phyloP scores from a whole-genome alignment of 2,113 vertebrate genomes.

The Scytalopus superciliaris region DNA sequence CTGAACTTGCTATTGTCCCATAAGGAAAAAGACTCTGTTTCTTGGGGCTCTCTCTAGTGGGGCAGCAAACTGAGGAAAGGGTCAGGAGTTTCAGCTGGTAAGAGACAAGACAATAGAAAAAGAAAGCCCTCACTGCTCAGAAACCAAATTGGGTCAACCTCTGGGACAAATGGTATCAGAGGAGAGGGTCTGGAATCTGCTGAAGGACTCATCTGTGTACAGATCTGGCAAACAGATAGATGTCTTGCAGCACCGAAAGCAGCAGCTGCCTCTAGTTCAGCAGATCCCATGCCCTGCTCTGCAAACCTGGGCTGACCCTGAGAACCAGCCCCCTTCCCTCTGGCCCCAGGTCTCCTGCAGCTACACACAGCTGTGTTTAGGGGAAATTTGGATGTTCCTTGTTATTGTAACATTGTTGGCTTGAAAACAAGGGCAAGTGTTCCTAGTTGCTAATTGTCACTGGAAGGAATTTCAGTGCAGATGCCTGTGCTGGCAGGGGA shows the following conservation, averaged over 20 bases:
- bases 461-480: background rate
- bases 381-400: background rate
- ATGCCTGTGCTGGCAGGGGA: background rate
- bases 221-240: background rate
- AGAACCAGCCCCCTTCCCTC: background rate
- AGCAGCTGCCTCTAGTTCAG: background rate
- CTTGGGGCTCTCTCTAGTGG: background rate
- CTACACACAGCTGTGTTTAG: background rate
- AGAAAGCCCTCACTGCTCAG: background rate
- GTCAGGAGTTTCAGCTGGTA: background rate
- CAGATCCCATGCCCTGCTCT: background rate
- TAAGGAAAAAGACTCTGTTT: background rate
- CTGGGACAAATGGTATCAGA: background rate
- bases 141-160: background rate
- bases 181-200: background rate
- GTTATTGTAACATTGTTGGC: background rate
- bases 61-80: background rate
- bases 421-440: background rate
- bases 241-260: background rate
- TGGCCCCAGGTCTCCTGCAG: background rate
- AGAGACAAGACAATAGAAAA: background rate
- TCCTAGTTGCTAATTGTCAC: background rate
- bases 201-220: background rate
- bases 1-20: background rate
- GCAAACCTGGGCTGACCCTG: background rate